phyloP scores from a whole-genome alignment of 2,113 vertebrate genomes.

The Plecotus auritus region DNA sequence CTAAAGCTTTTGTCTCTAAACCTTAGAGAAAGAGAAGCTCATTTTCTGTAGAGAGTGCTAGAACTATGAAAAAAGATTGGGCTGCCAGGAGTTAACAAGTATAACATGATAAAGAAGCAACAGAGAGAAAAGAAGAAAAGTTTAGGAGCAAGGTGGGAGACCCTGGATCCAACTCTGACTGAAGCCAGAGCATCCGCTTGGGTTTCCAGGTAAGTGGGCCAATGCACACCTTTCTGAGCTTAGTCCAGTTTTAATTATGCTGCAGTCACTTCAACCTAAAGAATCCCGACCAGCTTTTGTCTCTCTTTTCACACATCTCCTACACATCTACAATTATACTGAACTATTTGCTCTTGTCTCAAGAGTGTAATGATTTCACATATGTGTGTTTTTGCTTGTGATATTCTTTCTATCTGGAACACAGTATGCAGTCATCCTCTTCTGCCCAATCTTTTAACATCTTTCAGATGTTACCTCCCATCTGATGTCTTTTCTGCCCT shows the following conservation, averaged over 20 bases:
- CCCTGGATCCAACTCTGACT: not conserved
- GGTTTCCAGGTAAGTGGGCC: not conserved
- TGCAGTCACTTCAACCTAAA: not conserved
- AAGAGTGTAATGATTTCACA: not conserved
- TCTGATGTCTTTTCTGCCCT: not conserved
- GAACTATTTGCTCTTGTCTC: not conserved
- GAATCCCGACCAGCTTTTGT: not conserved
- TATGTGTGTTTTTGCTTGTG: not conserved
- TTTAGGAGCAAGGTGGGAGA: not conserved
- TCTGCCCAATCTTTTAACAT: not conserved
- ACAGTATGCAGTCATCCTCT: not conserved
- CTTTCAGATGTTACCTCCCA: not conserved
- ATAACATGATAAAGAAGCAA: not conserved
- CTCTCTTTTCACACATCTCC: not conserved
- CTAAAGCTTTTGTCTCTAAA: not conserved
- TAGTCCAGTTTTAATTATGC: not conserved
- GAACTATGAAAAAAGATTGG: not conserved
- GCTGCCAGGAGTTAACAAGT: slow-evolving; percentile 8
- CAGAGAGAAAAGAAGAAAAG: not conserved
- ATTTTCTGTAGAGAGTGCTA: not conserved
- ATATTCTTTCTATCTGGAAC: not conserved
- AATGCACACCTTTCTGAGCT: not conserved
- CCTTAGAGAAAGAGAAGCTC: not conserved
- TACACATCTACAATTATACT: not conserved
- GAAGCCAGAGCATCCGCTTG: not conserved